Conservation (phyloP, 2,113 vertebrate species). For the Ictidomys tridecemlineatus region DNA sequence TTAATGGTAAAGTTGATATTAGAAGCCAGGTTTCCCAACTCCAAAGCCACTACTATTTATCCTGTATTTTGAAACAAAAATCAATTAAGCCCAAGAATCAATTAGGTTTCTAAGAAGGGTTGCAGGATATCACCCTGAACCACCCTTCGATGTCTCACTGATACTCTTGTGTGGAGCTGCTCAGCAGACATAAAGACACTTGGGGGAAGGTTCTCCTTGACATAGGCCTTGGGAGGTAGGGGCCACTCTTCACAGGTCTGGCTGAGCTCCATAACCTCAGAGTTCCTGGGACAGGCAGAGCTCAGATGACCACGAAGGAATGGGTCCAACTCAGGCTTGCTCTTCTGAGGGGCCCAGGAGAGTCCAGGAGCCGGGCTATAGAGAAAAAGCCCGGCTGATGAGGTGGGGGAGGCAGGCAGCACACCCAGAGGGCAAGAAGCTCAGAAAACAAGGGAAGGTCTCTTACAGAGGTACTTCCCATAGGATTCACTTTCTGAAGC, state of each 20-base stretch:
- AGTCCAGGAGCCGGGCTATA: background rate
- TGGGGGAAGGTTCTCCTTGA: background rate
- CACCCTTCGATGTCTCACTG: background rate
- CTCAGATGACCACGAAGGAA: background rate
- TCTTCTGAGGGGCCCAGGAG: background rate
- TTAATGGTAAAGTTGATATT: background rate
- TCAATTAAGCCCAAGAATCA: background rate
- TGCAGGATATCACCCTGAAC: background rate
- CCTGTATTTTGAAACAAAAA: background rate
- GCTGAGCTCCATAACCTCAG: background rate
- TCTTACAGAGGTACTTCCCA: background rate
- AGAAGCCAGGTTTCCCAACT: background rate
- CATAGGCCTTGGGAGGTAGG: conserved; percentile 4
- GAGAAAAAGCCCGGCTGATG: background rate
- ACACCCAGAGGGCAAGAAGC: background rate
- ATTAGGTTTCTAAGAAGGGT: background rate
- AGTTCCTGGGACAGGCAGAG: background rate
- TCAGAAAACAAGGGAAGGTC: background rate
- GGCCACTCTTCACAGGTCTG: background rate
- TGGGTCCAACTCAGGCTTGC: background rate
- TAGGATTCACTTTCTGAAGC: background rate
- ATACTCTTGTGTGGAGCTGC: background rate
- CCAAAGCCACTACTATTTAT: background rate
- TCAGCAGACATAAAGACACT: background rate
- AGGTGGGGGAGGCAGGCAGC: background rate